These are phyloP conservation scores for Drosophila fuyamai DNA, from an alignment of 1,140 invertebrate genomes.

Conservation along the genomic window DNA sequence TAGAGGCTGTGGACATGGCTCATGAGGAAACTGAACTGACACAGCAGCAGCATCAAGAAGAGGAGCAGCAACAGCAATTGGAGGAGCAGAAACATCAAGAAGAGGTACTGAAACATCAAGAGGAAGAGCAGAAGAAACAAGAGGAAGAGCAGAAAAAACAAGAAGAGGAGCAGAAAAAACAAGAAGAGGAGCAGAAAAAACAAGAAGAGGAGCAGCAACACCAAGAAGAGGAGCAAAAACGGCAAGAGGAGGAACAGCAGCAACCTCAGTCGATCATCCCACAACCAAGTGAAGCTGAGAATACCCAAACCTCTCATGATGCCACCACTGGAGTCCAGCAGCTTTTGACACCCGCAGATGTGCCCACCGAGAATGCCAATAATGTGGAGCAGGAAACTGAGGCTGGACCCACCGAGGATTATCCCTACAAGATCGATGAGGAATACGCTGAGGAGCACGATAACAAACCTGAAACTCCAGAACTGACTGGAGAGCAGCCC, in stretches of 20 bases:
- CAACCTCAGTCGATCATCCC: not conserved
- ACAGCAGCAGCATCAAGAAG: conserved; percentile 56
- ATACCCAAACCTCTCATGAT: conserved; percentile 1
- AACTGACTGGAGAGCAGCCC: conserved; percentile 18
- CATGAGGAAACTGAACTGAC: conserved; percentile 72
- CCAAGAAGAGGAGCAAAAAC: too few relatives aligned
- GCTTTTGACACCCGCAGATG: conserved; percentile 64
- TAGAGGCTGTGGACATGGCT: conserved; percentile 65
- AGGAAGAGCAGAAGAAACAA: not conserved
- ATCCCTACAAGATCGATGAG: conserved; percentile 82
- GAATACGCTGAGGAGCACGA: conserved; percentile 74
- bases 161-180: too few relatives aligned
- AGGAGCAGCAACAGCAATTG: conserved; percentile 18
- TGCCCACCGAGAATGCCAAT: conserved; percentile 54
- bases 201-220: not conserved
- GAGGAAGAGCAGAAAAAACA: not conserved
- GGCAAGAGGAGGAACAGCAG: not conserved
- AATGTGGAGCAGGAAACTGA: conserved; percentile 52
- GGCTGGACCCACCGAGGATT: conserved; percentile 65
- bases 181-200: not conserved
- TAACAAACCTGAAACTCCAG: conserved; percentile 44
- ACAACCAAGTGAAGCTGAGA: conserved; percentile 4
- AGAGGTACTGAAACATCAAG: not conserved
- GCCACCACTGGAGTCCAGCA: conserved; percentile 62
- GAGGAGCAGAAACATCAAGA: conserved; percentile 6